A percentile compares a stretch with the other conserved stretches of the same genome.
These are phyloP conservation scores for Aromia moschata DNA, from an alignment of 2,888 invertebrate genomes.

Conservation along the genomic window DNA sequence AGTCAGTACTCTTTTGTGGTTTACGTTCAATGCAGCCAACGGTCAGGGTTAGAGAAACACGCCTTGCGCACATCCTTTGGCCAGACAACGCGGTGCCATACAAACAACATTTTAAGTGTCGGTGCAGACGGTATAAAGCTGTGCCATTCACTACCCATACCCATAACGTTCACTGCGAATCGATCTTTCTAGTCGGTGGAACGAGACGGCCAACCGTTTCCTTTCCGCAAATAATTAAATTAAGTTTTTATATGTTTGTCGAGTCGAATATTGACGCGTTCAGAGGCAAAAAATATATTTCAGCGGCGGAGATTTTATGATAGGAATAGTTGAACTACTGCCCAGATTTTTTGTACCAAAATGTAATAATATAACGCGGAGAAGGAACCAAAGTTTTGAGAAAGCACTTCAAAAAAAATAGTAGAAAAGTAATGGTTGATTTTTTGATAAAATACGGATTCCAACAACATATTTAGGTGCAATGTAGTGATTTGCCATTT, in stretches of 20 bases:
- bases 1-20: background rate
- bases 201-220: background rate
- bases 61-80: slow-evolving; percentile 4
- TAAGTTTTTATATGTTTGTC: background rate
- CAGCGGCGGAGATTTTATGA: too few relatives aligned
- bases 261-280: too few relatives aligned
- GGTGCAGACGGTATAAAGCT: background rate
- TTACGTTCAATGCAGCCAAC: slow-evolving; percentile 6
- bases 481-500: too few relatives aligned
- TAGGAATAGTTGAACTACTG: too few relatives aligned
- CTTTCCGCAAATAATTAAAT: background rate
- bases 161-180: background rate
- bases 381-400: too few relatives aligned
- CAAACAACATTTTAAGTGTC: slow-evolving; percentile 9
- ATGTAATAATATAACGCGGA: too few relatives aligned
- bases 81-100: slow-evolving; percentile 15
- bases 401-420: too few relatives aligned
- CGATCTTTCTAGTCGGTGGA: background rate
- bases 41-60: slow-evolving; percentile 5
- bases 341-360: too few relatives aligned
- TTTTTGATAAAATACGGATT: too few relatives aligned
- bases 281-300: too few relatives aligned
- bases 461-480: too few relatives aligned
- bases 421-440: too few relatives aligned
- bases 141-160: slow-evolving; percentile 5